phyloP scores from a whole-genome alignment of 2,888 invertebrate genomes.

The Agrenia bidenticulata region DNA sequence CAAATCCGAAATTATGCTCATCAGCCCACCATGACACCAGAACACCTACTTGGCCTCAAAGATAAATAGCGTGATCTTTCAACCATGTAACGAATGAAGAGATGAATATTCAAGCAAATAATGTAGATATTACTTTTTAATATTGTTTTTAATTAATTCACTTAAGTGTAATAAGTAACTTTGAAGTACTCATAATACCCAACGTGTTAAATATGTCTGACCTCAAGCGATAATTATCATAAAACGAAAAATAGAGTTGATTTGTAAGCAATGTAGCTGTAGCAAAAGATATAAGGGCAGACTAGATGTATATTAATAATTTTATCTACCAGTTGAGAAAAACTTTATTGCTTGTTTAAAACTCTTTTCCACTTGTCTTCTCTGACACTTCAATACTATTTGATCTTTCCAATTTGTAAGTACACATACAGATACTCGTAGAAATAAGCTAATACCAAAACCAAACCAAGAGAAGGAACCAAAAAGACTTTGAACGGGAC shows the following conservation, averaged over 20 bases:
- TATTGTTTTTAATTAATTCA: not conserved
- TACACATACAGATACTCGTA: slow-evolving; percentile 7
- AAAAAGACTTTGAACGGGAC: slow-evolving; percentile 51
- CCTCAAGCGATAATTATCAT: too few relatives aligned
- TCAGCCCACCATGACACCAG: slow-evolving; percentile 77
- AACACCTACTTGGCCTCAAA: slow-evolving; percentile 63
- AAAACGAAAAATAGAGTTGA: too few relatives aligned
- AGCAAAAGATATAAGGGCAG: too few relatives aligned
- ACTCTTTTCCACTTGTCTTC: not conserved
- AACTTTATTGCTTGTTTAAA: too few relatives aligned
- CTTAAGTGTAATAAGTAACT: too few relatives aligned
- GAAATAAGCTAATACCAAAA: slow-evolving; percentile 22
- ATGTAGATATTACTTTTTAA: not conserved
- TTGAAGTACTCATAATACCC: too few relatives aligned
- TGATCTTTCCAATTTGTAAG: not conserved
- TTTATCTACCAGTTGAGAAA: too few relatives aligned
- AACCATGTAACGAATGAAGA: not conserved
- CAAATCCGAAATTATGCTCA: slow-evolving; percentile 95
- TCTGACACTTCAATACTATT: not conserved
- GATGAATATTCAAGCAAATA: not conserved
- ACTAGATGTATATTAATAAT: too few relatives aligned
- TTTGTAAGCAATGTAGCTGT: too few relatives aligned
- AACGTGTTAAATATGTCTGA: too few relatives aligned
- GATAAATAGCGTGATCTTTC: slow-evolving; percentile 53
- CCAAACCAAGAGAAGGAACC: slow-evolving; percentile 52